phyloP scores from a whole-genome alignment of 2,797 vertebrate genomes.

The Thamnophis elegans region DNA sequence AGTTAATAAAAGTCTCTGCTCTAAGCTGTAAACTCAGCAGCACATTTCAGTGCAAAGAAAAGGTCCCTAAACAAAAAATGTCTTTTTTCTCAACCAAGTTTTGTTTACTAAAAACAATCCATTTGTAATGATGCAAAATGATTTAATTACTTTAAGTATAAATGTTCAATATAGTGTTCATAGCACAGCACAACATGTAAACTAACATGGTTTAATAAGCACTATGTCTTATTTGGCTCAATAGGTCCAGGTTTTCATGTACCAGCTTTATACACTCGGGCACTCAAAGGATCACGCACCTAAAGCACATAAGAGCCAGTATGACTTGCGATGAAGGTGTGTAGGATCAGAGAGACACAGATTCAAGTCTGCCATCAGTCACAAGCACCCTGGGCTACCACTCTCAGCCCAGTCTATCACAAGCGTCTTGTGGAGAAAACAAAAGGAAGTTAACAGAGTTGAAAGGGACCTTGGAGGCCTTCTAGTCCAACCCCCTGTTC shows the following conservation, averaged over 20 bases:
- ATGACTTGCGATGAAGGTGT: not conserved
- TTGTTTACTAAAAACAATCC: not conserved
- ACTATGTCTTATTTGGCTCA: not conserved
- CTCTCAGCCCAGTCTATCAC: not conserved
- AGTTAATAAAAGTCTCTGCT: not conserved
- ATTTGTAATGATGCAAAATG: not conserved
- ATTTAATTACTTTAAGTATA: not conserved
- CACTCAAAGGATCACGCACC: not conserved
- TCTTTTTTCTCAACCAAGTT: not conserved
- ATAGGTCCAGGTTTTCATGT: not conserved
- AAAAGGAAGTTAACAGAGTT: not conserved
- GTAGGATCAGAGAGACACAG: not conserved
- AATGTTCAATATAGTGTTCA: not conserved
- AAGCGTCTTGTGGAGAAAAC: not conserved
- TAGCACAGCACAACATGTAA: not conserved
- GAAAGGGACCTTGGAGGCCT: not conserved
- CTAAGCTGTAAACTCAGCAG: not conserved
- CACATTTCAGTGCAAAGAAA: not conserved
- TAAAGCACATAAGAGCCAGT: not conserved
- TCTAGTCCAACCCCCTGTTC: not conserved
- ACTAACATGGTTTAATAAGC: not conserved
- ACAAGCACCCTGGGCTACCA: not conserved
- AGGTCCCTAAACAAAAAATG: not conserved
- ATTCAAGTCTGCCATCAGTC: not conserved
- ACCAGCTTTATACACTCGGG: not conserved